A percentile compares a stretch with the other conserved stretches of the same genome.
Evolutionary conservation across 2,888 invertebrate genomes (phyloP).

Genomic region (Mesorhabditis belari): DNA sequence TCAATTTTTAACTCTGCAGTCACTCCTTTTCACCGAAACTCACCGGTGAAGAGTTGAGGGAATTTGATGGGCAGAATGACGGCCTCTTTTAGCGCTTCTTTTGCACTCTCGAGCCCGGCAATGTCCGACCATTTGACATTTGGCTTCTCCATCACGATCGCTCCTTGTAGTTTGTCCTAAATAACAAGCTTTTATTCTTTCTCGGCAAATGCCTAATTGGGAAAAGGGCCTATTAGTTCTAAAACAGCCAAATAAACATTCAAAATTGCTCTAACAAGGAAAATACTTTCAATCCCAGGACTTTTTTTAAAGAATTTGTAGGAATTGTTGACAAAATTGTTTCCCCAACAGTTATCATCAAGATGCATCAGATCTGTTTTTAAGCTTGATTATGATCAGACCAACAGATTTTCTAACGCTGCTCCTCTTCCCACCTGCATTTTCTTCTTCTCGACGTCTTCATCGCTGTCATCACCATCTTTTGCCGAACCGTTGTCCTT

Average conservation of each 20-base stretch:
- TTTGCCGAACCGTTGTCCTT: conserved; percentile 60
- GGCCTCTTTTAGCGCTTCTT: conserved; percentile 95
- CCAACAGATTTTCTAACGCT: background rate
- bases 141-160: conserved; percentile 93
- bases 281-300: no score
- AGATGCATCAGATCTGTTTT: background rate
- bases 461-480: conserved; percentile 73
- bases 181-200: no score
- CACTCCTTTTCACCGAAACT: conserved; percentile 3
- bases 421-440: conserved; percentile 63
- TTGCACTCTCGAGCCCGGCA: conserved; percentile 90
- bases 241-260: no score
- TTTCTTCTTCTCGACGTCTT: conserved; percentile 92
- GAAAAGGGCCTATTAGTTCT: no score
- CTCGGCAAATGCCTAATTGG: no score
- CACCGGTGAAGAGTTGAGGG: conserved; percentile 91
- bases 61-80: conserved; percentile 97
- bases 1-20: background rate
- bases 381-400: background rate
- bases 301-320: no score
- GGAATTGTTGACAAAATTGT: no score
- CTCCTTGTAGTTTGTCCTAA: conserved; percentile 58
- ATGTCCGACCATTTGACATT: conserved; percentile 96
- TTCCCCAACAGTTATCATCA: no score
- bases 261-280: no score